Percentiles rank a stretch among this genome's conserved stretches.
Conservation (phyloP, 2,888 invertebrate genomes). For the Drosophila subsilvestris region DNA sequence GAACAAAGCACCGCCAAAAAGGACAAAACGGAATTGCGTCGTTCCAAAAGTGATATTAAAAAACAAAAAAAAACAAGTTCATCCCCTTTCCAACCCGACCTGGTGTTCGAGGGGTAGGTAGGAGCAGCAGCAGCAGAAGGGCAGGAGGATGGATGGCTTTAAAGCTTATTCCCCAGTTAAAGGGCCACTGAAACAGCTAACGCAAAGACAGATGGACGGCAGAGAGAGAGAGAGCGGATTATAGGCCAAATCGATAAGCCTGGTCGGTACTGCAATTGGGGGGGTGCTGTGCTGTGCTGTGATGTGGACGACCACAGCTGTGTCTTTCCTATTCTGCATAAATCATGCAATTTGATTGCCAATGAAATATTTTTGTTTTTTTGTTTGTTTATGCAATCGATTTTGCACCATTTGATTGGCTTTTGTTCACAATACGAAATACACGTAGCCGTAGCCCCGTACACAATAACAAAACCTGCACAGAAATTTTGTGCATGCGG, state of each 20-base stretch:
- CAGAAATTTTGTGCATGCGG: neutral
- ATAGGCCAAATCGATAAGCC: slow-evolving; percentile 33
- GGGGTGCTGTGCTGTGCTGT: too few species aligned
- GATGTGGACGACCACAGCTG: slow-evolving; percentile 25
- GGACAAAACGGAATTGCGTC: slow-evolving; percentile 73
- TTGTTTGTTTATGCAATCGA: slow-evolving; percentile 69
- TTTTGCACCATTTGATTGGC: slow-evolving; percentile 59
- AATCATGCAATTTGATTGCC: slow-evolving; percentile 70
- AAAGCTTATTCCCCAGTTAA: slow-evolving; percentile 30
- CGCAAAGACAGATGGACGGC: neutral
- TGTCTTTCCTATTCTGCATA: slow-evolving; percentile 54
- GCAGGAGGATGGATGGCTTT: slow-evolving; percentile 9
- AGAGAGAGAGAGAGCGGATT: slow-evolving; percentile 6
- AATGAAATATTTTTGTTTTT: slow-evolving; percentile 53
- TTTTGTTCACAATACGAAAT: slow-evolving; percentile 28
- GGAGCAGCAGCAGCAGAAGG: neutral
- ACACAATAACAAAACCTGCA: slow-evolving; percentile 10
- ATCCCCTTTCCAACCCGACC: slow-evolving; percentile 35
- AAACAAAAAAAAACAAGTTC: slow-evolving; percentile 35
- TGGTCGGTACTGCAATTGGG: slow-evolving; percentile 4
- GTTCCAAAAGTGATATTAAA: slow-evolving; percentile 60
- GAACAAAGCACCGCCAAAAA: slow-evolving; percentile 45
- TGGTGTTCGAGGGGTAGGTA: slow-evolving; percentile 1
- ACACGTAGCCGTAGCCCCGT: too few species aligned
- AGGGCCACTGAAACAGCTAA: slow-evolving; percentile 26